Evolutionary conservation across 2,888 invertebrate species (phyloP).

Genomic region (Cantharis flavilabris): DNA sequence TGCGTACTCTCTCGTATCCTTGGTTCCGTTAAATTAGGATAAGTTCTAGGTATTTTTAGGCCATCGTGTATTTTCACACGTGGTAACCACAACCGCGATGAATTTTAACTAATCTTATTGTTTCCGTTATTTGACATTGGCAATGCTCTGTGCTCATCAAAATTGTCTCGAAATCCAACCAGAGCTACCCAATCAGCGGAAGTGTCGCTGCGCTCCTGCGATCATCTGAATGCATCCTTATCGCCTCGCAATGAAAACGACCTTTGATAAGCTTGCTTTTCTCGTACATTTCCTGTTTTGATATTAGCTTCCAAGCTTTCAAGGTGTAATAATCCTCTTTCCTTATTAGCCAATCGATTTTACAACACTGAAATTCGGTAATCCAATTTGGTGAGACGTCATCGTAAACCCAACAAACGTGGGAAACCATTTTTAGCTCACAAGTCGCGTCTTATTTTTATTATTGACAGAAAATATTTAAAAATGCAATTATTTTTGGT

Average conservation of each 20-base stretch:
- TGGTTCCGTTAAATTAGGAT: conserved; percentile 31
- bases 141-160: not conserved
- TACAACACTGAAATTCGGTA: not conserved
- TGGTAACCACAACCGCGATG: not conserved
- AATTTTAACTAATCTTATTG: not conserved
- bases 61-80: conserved; percentile 19
- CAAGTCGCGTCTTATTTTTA: not conserved
- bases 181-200: not conserved
- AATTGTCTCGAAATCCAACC: not conserved
- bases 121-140: not conserved
- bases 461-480: not conserved
- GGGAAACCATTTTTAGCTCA: not conserved
- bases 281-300: not conserved
- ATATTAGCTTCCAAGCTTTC: not conserved
- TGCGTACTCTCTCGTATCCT: conserved; percentile 28
- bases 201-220: not conserved
- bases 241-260: not conserved
- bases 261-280: not conserved
- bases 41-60: conserved; percentile 21
- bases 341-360: not conserved
- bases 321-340: not conserved
- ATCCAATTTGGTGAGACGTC: not conserved
- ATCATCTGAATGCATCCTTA: not conserved
- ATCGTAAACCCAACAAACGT: not conserved
- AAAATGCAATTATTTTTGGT: not conserved